Evolutionary conservation across 2,797 vertebrate genomes (phyloP).

Genomic region (Pogoniulus pusillus): DNA sequence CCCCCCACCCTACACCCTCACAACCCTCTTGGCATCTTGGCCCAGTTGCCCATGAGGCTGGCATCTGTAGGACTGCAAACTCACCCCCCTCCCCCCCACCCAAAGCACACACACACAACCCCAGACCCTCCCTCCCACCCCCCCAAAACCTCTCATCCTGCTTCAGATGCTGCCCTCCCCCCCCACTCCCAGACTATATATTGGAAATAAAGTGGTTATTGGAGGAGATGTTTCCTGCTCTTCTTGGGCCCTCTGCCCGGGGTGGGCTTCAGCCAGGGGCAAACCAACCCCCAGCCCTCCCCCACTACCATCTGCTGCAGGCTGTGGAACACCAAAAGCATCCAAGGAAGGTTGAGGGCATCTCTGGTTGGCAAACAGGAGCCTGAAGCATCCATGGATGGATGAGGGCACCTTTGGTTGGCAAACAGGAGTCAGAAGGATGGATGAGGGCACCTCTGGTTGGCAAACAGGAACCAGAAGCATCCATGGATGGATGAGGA

Average conservation of each 20-base stretch:
- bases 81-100: too few species aligned
- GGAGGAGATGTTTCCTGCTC: background rate
- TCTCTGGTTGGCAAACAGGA: too few species aligned
- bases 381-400: too few species aligned
- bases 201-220: conserved; percentile 78
- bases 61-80: background rate
- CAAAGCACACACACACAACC: too few species aligned
- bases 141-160: too few species aligned
- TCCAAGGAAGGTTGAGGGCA: too few species aligned
- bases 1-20: background rate
- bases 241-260: background rate
- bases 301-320: background rate
- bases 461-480: too few species aligned
- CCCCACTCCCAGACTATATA: conserved; percentile 66
- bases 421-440: too few species aligned
- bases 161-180: background rate
- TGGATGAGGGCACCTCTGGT: too few species aligned
- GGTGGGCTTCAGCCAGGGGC: too few species aligned
- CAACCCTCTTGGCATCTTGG: background rate
- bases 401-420: too few species aligned
- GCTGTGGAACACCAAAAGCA: background rate
- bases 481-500: too few species aligned
- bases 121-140: background rate
- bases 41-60: background rate
- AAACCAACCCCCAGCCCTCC: background rate